Conservation (phyloP, 1,140 invertebrate species). For the Hyphantria cunea region DNA sequence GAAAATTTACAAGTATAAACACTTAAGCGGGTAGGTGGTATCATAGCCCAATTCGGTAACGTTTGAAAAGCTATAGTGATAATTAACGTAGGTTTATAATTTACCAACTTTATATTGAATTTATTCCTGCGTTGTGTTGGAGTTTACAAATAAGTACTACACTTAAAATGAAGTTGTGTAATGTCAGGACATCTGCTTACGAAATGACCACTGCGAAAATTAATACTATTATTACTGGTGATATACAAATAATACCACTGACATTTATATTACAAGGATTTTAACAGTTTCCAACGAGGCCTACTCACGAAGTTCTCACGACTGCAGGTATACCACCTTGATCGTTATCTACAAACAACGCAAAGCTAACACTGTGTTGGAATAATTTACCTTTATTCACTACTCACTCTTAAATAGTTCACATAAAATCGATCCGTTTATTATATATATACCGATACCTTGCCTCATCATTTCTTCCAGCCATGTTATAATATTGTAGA, state of each 20-base stretch:
- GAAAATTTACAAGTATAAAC: slow-evolving; percentile 3
- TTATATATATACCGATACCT: neutral
- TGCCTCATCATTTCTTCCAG: neutral
- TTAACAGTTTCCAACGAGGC: slow-evolving; percentile 32
- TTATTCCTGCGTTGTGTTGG: no score
- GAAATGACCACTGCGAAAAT: neutral
- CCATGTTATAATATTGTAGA: no score
- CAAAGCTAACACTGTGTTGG: slow-evolving; percentile 26
- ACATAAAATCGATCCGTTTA: neutral
- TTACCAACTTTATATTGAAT: no score
- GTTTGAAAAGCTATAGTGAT: neutral
- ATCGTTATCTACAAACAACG: slow-evolving; percentile 49
- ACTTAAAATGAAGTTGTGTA: no score
- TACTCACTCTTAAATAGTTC: slow-evolving; percentile 4
- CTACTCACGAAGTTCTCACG: slow-evolving; percentile 62
- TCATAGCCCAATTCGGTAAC: slow-evolving; percentile 1
- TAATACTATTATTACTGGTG: slow-evolving; percentile 16
- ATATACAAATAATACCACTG: slow-evolving; percentile 22
- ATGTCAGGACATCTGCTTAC: no score
- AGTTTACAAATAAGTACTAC: no score
- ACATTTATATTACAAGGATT: slow-evolving; percentile 32
- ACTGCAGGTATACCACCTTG: slow-evolving; percentile 51
- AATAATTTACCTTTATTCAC: slow-evolving; percentile 40
- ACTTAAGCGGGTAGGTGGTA: neutral
- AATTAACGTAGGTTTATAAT: no score